Evolutionary conservation across 1,140 invertebrate species (phyloP), one percentile per base, ranked within the genome.

Genomic region (Zeugodacus cucurbitae): DNA sequence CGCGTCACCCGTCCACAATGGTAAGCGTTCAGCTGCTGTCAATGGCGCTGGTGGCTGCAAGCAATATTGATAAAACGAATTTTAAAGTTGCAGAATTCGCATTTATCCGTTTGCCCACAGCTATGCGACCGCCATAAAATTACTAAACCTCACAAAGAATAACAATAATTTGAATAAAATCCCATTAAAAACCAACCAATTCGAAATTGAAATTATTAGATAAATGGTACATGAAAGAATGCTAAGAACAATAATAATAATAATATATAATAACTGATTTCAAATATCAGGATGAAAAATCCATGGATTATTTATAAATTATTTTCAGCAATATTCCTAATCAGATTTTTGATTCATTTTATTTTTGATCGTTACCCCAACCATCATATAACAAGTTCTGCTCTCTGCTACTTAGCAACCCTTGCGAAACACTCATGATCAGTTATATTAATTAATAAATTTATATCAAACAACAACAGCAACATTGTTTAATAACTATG

Each of bases 121-220:
- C 22, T 20, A 82, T 54, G 74, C 74, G 14, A 17, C 41, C 7
- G 34, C 41, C 17, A 82, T 82, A 82, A 82, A 82, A 82, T 82
- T 41, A 48, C 34, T 48, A 48, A 82, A 82, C n/a, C 74, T 74
- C 20, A 82, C 44, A 82, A 82, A 82, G 41, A 82, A 82, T 82
- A 82, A 82, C 74, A 82, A 48, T 82, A 29, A 82, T 82, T 82
- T 82, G 29, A 48, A 82, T 82, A 82, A 70, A 82, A 48, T 82
- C 37, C 74, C 44, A 29, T 54, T n/a, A 26, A 82, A 82, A 48
- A 37, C 41, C 48, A 82, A 54, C 7, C 44, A 54, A 29, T 48
- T 14, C 26, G 2, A 44, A 54, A 82, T 82, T 48, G 44, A 82
- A 82, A 82, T 41, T 82, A 26, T 82, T 29, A 82, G 74, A 54